phyloP scores from a whole-genome alignment of 2,113 vertebrate genomes.

The Oceanites oceanicus region DNA sequence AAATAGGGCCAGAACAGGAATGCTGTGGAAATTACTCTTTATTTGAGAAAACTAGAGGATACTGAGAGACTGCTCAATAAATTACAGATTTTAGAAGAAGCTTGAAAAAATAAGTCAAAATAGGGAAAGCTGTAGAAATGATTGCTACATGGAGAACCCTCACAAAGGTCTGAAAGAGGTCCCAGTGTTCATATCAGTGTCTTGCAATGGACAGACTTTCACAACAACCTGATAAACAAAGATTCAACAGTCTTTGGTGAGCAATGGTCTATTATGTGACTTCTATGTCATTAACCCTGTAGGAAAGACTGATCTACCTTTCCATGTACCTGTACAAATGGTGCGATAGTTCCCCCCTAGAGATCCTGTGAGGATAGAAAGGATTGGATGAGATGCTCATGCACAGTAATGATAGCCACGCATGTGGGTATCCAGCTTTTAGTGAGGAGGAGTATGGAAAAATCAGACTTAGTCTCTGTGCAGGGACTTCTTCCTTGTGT shows the following conservation, averaged over 20 bases:
- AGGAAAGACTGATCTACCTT: background rate
- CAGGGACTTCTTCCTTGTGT: background rate
- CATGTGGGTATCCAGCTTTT: background rate
- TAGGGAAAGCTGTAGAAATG: background rate
- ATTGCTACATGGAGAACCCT: background rate
- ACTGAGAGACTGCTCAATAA: background rate
- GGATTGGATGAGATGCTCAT: background rate
- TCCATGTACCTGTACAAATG: background rate
- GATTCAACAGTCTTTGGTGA: background rate
- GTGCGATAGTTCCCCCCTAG: fast-evolving
- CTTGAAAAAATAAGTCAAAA: background rate
- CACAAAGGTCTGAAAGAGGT: background rate
- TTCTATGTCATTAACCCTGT: background rate
- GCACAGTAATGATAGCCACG: background rate
- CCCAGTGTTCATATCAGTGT: background rate
- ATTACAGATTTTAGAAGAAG: background rate
- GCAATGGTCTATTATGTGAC: background rate
- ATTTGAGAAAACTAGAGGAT: background rate
- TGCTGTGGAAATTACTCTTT: background rate
- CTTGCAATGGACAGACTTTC: background rate
- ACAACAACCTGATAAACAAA: background rate
- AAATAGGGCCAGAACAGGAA: background rate
- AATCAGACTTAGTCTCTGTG: background rate
- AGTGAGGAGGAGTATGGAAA: background rate
- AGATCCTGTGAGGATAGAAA: background rate